These are phyloP conservation scores for Agrypnus murinus DNA, from an alignment of 2,888 invertebrate species.

Conservation along the genomic window DNA sequence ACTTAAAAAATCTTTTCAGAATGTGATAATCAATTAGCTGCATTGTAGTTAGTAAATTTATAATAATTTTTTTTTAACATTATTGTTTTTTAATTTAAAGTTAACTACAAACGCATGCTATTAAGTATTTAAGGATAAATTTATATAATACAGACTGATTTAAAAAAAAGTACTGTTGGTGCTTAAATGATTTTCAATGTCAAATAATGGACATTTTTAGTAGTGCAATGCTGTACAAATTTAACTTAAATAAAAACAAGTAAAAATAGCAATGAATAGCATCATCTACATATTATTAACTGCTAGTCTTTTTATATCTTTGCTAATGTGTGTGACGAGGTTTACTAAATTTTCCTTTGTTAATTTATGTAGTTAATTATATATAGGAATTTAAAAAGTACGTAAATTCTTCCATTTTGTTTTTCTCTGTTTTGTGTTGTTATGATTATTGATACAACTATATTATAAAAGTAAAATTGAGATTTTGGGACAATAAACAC, in stretches of 20 bases:
- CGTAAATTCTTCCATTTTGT: neutral
- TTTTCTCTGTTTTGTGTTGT: neutral
- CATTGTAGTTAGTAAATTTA: conserved; percentile 13
- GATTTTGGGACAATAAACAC: conserved; percentile 18
- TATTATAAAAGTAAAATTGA: neutral
- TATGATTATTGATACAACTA: too few species aligned
- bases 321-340: neutral
- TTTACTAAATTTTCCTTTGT: too few species aligned
- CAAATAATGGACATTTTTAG: conserved; percentile 10
- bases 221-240: conserved; percentile 33
- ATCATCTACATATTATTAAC: too few species aligned
- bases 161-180: conserved; percentile 23
- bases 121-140: conserved; percentile 14
- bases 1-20: conserved; percentile 12
- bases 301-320: conserved; percentile 25
- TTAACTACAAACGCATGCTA: conserved; percentile 4
- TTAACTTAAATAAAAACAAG: conserved; percentile 1
- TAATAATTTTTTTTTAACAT: conserved; percentile 8
- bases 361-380: neutral
- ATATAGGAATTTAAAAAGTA: neutral
- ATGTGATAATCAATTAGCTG: conserved; percentile 28
- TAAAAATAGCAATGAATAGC: conserved; percentile 8
- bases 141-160: conserved; percentile 36
- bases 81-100: conserved; percentile 11
- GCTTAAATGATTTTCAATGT: conserved; percentile 27